phyloP scores from a whole-genome alignment of 2,113 vertebrate species.

The Paradisaea rubra region DNA sequence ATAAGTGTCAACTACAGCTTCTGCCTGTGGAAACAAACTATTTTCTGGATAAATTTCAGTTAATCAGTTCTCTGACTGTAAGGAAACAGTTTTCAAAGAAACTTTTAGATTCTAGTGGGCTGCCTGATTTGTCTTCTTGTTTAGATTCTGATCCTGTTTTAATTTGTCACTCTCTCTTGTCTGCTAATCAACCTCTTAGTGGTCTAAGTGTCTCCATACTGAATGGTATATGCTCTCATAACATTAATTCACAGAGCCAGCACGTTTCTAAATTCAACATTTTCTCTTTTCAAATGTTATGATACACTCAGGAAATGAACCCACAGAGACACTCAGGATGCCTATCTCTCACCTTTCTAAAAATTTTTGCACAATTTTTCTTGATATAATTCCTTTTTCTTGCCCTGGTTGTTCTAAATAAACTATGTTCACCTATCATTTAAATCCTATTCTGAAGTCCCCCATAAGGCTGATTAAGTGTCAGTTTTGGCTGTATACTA shows the following conservation, averaged over 20 bases:
- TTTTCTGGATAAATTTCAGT: not conserved
- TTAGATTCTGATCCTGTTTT: not conserved
- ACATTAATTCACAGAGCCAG: rapidly evolving
- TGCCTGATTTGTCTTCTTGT: not conserved
- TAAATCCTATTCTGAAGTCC: not conserved
- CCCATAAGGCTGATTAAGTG: not conserved
- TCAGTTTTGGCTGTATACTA: not conserved
- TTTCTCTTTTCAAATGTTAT: not conserved
- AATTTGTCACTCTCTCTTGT: not conserved
- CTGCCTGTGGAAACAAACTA: not conserved
- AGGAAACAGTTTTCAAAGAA: not conserved
- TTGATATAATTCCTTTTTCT: not conserved
- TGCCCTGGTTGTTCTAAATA: not conserved
- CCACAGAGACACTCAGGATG: not conserved
- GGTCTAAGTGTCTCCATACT: not conserved
- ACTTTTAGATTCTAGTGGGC: not conserved
- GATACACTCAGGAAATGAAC: not conserved
- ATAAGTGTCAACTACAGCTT: not conserved
- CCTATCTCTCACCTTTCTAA: not conserved
- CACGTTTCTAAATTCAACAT: not conserved
- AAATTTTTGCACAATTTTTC: not conserved
- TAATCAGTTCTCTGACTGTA: not conserved
- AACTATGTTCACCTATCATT: not conserved
- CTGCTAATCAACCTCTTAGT: not conserved
- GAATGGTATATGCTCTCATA: not conserved